These are phyloP conservation scores for Sesamia nonagrioides DNA, from an alignment of 1,140 invertebrate genomes.

Conservation along the genomic window DNA sequence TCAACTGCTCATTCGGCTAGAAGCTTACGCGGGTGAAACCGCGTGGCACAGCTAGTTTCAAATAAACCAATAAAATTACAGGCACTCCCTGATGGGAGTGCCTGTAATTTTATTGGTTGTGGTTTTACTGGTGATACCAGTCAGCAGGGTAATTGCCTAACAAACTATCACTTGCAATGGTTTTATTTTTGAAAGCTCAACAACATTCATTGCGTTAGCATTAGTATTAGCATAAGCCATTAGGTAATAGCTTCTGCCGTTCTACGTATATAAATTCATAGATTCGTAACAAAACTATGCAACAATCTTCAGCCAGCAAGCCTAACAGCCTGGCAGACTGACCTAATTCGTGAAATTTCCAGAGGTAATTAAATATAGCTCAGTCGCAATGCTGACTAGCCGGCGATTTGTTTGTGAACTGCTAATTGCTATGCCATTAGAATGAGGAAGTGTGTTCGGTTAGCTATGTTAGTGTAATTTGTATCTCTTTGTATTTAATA, in stretches of 20 bases:
- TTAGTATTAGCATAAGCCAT: too few relatives aligned
- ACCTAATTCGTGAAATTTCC: slow-evolving; percentile 44
- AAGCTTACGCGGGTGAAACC: too few relatives aligned
- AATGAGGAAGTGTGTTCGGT: slow-evolving; percentile 22
- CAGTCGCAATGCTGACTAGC: slow-evolving; percentile 27
- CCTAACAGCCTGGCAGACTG: neutral
- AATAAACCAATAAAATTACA: too few relatives aligned
- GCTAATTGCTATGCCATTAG: slow-evolving; percentile 22
- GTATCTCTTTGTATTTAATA: slow-evolving; percentile 3
- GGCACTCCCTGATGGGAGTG: too few relatives aligned
- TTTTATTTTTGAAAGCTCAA: too few relatives aligned
- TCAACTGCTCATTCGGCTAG: too few relatives aligned
- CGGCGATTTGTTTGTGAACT: slow-evolving; percentile 20
- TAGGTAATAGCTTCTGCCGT: neutral
- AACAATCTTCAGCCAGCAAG: slow-evolving; percentile 1
- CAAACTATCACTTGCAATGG: too few relatives aligned
- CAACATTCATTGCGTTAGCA: too few relatives aligned
- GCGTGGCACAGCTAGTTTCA: too few relatives aligned
- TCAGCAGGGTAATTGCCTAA: too few relatives aligned
- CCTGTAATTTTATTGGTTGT: too few relatives aligned
- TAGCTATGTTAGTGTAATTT: slow-evolving; percentile 7
- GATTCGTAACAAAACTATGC: neutral
- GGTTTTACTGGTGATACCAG: too few relatives aligned
- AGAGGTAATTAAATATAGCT: slow-evolving; percentile 47
- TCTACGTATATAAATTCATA: neutral